Conservation (phyloP, 92 coral and sea anemone species). For the Scolanthus callimorphus region DNA sequence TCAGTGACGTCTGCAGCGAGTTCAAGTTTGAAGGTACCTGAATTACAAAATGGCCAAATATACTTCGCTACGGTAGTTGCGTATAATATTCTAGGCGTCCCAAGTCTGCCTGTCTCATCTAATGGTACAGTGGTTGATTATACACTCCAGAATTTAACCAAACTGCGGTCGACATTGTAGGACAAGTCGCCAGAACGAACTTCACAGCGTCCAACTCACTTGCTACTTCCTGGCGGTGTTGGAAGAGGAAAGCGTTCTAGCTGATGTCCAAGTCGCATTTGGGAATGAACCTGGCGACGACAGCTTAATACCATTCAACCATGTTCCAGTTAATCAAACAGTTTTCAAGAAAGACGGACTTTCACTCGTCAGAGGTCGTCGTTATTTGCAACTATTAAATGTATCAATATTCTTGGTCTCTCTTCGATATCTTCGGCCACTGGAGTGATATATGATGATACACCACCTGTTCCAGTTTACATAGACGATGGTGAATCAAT, state of each 20-base stretch:
- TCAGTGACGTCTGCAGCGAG: constrained; percentile 56
- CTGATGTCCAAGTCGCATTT: constrained; percentile 41
- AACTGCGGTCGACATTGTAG: constrained; percentile 43
- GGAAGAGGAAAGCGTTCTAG: constrained; percentile 51
- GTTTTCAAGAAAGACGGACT: constrained; percentile 2
- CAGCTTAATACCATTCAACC: constrained; percentile 42
- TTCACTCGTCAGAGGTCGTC: constrained; percentile 39
- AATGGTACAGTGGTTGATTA: constrained; percentile 69
- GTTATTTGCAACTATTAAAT: constrained; percentile 78
- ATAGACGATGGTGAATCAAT: constrained; percentile 55
- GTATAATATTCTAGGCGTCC: constrained; percentile 59
- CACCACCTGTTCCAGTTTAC: constrained; percentile 42
- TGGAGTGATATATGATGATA: constrained; percentile 61
- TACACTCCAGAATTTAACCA: constrained; percentile 59
- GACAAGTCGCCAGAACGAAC: constrained; percentile 4
- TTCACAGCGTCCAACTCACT: constrained; percentile 27
- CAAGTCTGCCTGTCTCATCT: constrained; percentile 61
- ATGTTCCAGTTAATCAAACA: constrained; percentile 30
- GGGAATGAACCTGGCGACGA: constrained; percentile 72
- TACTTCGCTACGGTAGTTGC: constrained; percentile 74
- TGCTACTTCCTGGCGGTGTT: constrained; percentile 60
- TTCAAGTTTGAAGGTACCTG: constrained; percentile 47
- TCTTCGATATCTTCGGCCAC: constrained; percentile 23
- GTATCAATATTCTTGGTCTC: constrained; percentile 71
- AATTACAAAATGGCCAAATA: constrained; percentile 49